Conservation (phyloP, 2,113 vertebrate genomes). For the Aphelocoma coerulescens region DNA sequence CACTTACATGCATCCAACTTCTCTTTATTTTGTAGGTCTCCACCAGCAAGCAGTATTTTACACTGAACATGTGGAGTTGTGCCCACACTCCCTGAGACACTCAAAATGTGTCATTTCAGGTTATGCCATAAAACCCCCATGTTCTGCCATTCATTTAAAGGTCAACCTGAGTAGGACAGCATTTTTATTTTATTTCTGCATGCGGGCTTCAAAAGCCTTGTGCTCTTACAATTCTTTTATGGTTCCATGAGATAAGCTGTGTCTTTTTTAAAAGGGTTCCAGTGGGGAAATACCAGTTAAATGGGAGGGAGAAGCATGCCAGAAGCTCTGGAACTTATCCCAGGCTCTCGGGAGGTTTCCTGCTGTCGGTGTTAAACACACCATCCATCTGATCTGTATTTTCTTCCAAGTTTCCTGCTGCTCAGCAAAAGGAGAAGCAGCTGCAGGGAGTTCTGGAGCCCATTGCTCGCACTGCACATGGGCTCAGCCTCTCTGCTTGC, state of each 20-base stretch:
- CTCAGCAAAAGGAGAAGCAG: not conserved
- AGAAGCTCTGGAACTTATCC: conserved; percentile 43
- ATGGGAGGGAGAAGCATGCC: not conserved
- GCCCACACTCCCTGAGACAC: not conserved
- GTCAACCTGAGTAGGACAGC: not conserved
- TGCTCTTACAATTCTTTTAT: not conserved
- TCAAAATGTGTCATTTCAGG: not conserved
- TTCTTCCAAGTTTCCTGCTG: not conserved
- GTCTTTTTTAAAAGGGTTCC: not conserved
- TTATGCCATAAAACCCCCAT: not conserved
- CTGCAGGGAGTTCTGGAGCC: not conserved
- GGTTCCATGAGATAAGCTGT: conserved; percentile 9
- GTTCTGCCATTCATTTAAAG: conserved; percentile 20
- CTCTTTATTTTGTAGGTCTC: not conserved
- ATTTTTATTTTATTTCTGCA: not conserved
- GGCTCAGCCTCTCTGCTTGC: not conserved
- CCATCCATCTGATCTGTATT: not conserved
- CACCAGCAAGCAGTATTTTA: not conserved
- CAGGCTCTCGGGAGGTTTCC: conserved; percentile 24
- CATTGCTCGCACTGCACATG: accelerated
- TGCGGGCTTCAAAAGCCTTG: not conserved
- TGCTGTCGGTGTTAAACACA: not conserved
- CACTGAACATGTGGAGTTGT: not conserved
- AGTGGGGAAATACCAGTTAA: conserved; percentile 21
- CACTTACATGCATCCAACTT: not conserved